These are phyloP conservation scores for Papilio protenor DNA, from an alignment of 2,888 invertebrate species.

Conservation along the genomic window DNA sequence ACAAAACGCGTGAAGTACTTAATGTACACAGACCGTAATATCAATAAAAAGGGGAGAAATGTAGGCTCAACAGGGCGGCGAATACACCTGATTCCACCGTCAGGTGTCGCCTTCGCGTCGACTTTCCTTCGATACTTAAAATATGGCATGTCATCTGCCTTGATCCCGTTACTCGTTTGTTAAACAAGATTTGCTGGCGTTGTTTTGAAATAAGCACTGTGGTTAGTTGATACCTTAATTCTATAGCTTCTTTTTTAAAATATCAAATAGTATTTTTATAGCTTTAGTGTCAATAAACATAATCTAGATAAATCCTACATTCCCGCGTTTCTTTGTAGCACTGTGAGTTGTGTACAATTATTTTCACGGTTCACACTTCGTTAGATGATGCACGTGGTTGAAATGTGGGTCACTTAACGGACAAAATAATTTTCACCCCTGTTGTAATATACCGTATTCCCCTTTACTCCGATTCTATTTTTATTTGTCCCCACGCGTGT, in stretches of 20 bases:
- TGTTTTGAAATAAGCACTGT: slow-evolving; percentile 60
- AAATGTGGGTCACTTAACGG: slow-evolving; percentile 38
- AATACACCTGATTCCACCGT: slow-evolving; percentile 61
- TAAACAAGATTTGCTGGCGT: slow-evolving; percentile 64
- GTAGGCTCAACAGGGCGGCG: slow-evolving; percentile 51
- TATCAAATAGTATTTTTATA: neutral
- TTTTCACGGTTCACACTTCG: slow-evolving; percentile 7
- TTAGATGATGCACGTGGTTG: slow-evolving; percentile 25
- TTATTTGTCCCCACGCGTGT: slow-evolving; percentile 66
- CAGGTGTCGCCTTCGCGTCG: slow-evolving; percentile 67
- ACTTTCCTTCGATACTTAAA: slow-evolving; percentile 76
- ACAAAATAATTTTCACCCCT: slow-evolving; percentile 45
- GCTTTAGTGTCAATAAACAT: neutral
- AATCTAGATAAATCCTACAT: neutral
- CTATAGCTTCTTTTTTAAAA: neutral
- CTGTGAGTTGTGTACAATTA: neutral
- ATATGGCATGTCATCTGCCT: slow-evolving; percentile 76
- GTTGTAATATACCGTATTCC: slow-evolving; percentile 23
- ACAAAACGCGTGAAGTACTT: slow-evolving; percentile 72
- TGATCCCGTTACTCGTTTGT: slow-evolving; percentile 73
- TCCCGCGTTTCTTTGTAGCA: neutral
- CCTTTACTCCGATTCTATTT: slow-evolving; percentile 61
- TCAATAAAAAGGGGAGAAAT: slow-evolving; percentile 69
- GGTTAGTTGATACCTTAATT: slow-evolving; percentile 53
- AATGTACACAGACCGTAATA: slow-evolving; percentile 73